Evolutionary conservation across 2,797 vertebrate species (phyloP).

Genomic region (Poeciliopsis paucimaculata): DNA sequence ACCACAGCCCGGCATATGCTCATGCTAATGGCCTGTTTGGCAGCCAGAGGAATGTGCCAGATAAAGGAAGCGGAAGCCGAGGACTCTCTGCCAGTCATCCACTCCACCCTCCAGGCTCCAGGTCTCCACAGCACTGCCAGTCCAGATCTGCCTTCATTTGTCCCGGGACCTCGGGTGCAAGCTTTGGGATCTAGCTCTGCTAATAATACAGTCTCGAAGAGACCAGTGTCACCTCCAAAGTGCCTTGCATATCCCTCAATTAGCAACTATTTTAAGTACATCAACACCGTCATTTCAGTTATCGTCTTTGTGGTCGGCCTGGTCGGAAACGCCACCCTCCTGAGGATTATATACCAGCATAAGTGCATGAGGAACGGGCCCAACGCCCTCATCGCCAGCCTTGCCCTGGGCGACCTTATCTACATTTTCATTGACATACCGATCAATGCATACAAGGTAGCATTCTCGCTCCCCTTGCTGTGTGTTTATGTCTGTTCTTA

Average conservation of each 20-base stretch:
- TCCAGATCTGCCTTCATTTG: conserved; percentile 19
- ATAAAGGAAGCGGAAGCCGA: conserved; percentile 73
- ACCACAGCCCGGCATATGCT: conserved; percentile 74
- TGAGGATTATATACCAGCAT: conserved; percentile 98
- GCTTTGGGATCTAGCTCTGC: conserved; percentile 13
- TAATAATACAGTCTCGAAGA: conserved; percentile 38
- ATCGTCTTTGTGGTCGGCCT: conserved; percentile 94
- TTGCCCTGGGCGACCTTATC: conserved; percentile 96
- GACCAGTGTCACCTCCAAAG: conserved; percentile 17
- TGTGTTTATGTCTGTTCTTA: conserved; percentile 16
- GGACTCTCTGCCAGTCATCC: conserved; percentile 26
- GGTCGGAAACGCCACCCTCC: conserved; percentile 93
- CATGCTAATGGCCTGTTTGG: conserved; percentile 81
- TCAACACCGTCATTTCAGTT: conserved; percentile 92
- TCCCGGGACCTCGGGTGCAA: not conserved
- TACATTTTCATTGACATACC: conserved; percentile 95
- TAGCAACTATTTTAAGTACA: conserved; percentile 87
- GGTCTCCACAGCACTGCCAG: conserved; percentile 59
- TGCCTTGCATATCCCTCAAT: conserved; percentile 83
- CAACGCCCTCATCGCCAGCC: conserved; percentile 95
- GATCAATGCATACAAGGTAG: conserved; percentile 95
- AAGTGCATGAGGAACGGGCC: conserved; percentile 99
- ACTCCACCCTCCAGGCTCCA: conserved; percentile 53
- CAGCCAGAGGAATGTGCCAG: conserved; percentile 81
- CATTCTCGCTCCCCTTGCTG: not conserved